These are phyloP conservation scores for Cettia cetti DNA, from an alignment of 2,113 vertebrate species.

Conservation along the genomic window DNA sequence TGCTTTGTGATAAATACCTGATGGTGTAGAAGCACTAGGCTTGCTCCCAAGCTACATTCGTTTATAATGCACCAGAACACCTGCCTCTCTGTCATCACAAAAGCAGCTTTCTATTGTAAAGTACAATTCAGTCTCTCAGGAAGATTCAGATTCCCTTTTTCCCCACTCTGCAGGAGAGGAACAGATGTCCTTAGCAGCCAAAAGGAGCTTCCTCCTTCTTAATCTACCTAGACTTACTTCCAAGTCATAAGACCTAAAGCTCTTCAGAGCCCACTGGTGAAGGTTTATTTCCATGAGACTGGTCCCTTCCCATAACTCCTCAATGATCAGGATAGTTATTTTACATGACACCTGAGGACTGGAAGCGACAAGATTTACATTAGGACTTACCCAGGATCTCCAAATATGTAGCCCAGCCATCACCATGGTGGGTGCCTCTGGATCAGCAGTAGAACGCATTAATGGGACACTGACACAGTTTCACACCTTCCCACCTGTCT, in stretches of 20 bases:
- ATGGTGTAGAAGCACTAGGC: background rate
- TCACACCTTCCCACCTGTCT: fast-evolving
- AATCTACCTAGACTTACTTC: background rate
- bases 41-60: background rate
- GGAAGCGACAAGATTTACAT: background rate
- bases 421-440: background rate
- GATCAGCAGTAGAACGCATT: background rate
- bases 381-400: background rate
- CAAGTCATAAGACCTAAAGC: background rate
- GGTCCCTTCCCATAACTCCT: background rate
- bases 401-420: background rate
- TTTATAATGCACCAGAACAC: conserved; percentile 17
- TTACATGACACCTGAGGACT: background rate
- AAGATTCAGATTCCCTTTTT: background rate
- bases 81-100: conserved; percentile 3
- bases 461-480: background rate
- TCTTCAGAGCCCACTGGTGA: background rate
- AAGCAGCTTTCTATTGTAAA: background rate
- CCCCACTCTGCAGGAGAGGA: background rate
- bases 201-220: background rate
- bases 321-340: background rate
- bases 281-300: background rate
- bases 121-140: background rate
- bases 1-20: conserved; percentile 1
- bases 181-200: background rate